A percentile compares a stretch with the other conserved stretches of the same genome.
Conservation (phyloP, 1,140 invertebrate genomes). For the Aphaenogaster ashmeadi region DNA sequence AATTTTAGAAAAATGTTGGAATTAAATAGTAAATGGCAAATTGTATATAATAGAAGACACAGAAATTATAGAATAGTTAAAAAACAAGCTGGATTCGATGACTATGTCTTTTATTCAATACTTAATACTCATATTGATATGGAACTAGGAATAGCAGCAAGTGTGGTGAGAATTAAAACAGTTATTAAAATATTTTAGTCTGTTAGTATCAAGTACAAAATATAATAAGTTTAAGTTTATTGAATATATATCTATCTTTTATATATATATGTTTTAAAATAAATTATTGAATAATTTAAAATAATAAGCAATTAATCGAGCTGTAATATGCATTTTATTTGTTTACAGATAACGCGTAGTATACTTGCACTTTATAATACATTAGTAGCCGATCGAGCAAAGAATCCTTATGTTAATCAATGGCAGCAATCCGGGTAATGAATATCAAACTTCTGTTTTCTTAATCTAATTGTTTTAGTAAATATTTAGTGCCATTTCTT, state of each 20-base stretch:
- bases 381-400: conserved; percentile 60
- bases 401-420: conserved; percentile 56
- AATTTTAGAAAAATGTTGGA: conserved; percentile 17
- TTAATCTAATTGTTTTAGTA: background rate
- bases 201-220: background rate
- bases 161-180: conserved; percentile 36
- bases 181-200: conserved; percentile 13
- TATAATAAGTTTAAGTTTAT: conserved; percentile 14
- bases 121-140: conserved; percentile 73
- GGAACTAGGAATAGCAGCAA: conserved; percentile 67
- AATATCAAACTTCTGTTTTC: background rate
- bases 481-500: background rate
- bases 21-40: conserved; percentile 15
- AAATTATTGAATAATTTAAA: background rate
- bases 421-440: conserved; percentile 76
- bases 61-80: background rate
- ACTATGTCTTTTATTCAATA: conserved; percentile 78
- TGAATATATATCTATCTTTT: background rate
- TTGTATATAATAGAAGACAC: background rate
- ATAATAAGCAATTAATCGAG: background rate
- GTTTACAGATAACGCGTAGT: conserved; percentile 72
- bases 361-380: conserved; percentile 70
- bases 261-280: background rate
- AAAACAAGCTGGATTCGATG: background rate
- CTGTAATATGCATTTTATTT: background rate